These are phyloP conservation scores for Cordilura impudica DNA, from an alignment of 2,888 invertebrate genomes.

Conservation along the genomic window DNA sequence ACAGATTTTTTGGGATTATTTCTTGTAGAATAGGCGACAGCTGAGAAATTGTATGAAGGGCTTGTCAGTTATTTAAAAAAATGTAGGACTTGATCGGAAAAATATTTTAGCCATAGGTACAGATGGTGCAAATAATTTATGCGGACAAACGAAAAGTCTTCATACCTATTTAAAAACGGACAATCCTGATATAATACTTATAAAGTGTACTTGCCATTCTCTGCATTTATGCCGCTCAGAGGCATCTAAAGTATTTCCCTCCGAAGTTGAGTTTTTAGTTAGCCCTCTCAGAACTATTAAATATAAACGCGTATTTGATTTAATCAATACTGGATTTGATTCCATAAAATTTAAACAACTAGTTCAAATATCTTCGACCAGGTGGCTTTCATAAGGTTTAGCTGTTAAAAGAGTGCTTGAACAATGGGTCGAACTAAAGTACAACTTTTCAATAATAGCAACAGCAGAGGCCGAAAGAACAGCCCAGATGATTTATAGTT, in stretches of 20 bases:
- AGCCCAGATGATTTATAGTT: neutral
- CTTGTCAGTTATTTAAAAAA: neutral
- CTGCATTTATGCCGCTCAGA: no score
- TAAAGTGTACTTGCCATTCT: no score
- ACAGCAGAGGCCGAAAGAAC: neutral
- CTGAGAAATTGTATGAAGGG: conserved; percentile 1
- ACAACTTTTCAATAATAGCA: neutral
- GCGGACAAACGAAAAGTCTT: conserved; percentile 5
- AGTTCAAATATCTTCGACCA: neutral
- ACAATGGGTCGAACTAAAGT: conserved; percentile 1
- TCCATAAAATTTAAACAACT: neutral
- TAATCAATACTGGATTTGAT: conserved; percentile 3
- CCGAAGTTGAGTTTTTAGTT: no score
- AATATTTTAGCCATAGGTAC: neutral
- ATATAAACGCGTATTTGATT: conserved; percentile 4
- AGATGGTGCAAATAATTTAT: conserved; percentile 14
- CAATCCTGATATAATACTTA: neutral
- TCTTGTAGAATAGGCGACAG: conserved; percentile 5
- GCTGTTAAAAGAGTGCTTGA: neutral
- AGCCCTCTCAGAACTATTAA: no score
- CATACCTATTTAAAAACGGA: neutral
- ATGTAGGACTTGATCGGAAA: neutral
- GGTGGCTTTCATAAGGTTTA: conserved; percentile 1
- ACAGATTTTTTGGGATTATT: conserved; percentile 9
- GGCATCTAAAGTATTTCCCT: no score